Base-by-base conservation (phyloP, 2,888 invertebrate species). In the Drosophila infuscata region DNA sequence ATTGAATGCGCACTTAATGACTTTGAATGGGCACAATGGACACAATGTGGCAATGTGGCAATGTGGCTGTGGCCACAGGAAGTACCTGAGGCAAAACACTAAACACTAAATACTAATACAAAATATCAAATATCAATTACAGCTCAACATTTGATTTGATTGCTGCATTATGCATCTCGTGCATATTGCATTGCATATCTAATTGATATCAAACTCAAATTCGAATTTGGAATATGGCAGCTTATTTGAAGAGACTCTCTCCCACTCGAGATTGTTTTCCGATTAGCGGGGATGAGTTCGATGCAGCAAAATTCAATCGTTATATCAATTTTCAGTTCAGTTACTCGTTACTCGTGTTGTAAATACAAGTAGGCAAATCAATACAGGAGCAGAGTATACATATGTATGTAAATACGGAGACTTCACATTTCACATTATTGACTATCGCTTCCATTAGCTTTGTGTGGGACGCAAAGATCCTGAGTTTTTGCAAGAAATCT, bases 1-100 rank as follows among this genome's bases (percentile, higher is more conserved):
- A 38, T 70, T 76, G 74, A 79, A 80, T 80, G 70, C 25, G 71
- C 61, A 59, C 80, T 79, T 71, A 80, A 80, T 80, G 63, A 56
- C 57, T 60, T 36, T 52, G 43, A 65, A 46, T 62, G 52, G 54
- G 20, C 9, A 25, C 20, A 25, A 25, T 25, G 20, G 20, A 4
- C 15, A 25, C 20, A 20, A n/a, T n/a, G n/a, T n/a, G n/a, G n/a
- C n/a, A n/a, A n/a, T n/a, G n/a, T 25, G 15, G 25, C 46, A 46
- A 4, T 25, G 20, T 46, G 8, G 46, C 25, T 41, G 51, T 38
- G 67, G 59, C 75, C 67, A 76, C 29, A 32, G 33, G 53, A 56
- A 30, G 29, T n/a, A 58, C 58, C 25, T 33, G 38, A 59, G 48
- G 20, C 43, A 49, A 54, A 48, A 64, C 48, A 51, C 60, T 30